Percentiles rank a stretch among this genome's conserved stretches.
These are phyloP conservation scores for Spheniscus mendiculus DNA, from an alignment of 2,113 vertebrate species.

Conservation along the genomic window DNA sequence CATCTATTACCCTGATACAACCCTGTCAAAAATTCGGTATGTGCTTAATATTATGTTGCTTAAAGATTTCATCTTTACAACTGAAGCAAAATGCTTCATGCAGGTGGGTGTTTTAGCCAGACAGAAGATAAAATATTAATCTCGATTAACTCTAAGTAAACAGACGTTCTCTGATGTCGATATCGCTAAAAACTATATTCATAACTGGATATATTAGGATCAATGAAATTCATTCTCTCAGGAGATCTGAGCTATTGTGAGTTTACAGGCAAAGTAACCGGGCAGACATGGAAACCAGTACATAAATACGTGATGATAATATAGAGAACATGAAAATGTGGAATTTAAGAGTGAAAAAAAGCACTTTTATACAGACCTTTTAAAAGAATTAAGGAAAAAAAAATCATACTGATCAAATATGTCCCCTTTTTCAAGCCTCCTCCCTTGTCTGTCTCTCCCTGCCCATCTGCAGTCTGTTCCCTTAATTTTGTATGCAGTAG, in stretches of 20 bases:
- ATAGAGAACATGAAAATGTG: not conserved
- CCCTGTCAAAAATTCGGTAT: not conserved
- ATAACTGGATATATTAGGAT: not conserved
- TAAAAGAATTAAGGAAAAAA: not conserved
- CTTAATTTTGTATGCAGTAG: not conserved
- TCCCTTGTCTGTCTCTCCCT: not conserved
- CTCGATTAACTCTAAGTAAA: conserved; percentile 25
- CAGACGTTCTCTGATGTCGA: not conserved
- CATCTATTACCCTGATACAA: not conserved
- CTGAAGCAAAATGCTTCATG: not conserved
- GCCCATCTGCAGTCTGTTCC: not conserved
- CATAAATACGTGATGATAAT: not conserved
- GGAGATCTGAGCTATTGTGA: not conserved
- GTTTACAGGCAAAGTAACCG: not conserved
- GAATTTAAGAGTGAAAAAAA: not conserved
- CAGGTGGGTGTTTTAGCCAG: conserved; percentile 36
- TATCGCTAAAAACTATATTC: not conserved
- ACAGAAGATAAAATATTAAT: conserved; percentile 16
- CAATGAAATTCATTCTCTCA: not conserved
- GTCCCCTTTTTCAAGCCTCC: not conserved
- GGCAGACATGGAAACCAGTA: not conserved
- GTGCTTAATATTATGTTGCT: not conserved
- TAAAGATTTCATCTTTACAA: not conserved
- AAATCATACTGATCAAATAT: not conserved
- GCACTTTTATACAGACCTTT: not conserved